phyloP scores from a whole-genome alignment of 35 echinoderm and acorn worm genomes.

The Heliocidaris erythrogramma region DNA sequence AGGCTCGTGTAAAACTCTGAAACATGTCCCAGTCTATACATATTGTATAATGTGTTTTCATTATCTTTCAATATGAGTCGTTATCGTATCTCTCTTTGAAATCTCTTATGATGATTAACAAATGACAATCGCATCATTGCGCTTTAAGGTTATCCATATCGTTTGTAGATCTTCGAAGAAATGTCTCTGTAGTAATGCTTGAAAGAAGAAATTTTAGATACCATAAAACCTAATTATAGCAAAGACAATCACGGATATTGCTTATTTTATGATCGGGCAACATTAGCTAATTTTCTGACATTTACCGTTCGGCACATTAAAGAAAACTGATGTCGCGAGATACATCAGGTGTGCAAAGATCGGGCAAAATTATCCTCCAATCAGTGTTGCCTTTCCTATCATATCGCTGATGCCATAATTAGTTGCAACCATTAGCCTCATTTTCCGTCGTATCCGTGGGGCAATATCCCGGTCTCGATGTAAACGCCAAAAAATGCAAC shows the following conservation, averaged over 20 bases:
- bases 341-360: background rate
- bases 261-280: background rate
- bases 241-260: background rate
- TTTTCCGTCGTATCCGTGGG: background rate
- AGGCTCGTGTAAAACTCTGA: background rate
- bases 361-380: background rate
- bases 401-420: background rate
- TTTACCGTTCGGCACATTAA: background rate
- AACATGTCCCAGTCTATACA: background rate
- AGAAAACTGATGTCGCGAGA: background rate
- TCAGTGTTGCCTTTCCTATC: background rate
- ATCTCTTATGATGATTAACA: background rate
- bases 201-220: background rate
- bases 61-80: too few species aligned
- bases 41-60: too few species aligned
- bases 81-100: too few species aligned
- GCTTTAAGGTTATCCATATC: background rate
- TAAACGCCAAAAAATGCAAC: background rate
- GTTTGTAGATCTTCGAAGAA: background rate
- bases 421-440: background rate
- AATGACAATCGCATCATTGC: background rate
- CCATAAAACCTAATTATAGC: background rate
- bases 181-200: background rate
- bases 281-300: conserved; percentile 11
- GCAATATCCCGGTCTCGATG: background rate